Base-by-base conservation (phyloP, 1,140 invertebrate species). In the Cephus cinctus region DNA sequence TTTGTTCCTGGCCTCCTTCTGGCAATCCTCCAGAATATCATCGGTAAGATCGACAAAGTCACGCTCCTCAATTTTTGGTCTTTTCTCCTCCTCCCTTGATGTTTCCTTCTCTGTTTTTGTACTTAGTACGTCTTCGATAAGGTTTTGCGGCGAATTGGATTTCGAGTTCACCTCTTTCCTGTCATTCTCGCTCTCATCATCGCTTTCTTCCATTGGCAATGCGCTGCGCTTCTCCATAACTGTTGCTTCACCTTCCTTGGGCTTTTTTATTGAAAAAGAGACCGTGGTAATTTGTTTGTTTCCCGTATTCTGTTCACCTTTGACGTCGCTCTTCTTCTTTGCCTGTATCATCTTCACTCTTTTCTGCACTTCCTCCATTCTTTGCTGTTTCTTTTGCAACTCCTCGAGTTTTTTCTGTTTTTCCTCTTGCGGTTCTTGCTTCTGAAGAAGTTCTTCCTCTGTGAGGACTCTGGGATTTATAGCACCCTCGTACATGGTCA, bases 231-330 rank as follows among this genome's bases (percentile, higher is more conserved):
- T 88, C 21, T 87, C 81, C 20, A 81, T 80, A 4, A 87, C 76
- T 3, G 80, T 78, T 0, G 78, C 72, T 50, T 88, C 86, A 0
- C 82, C 81, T 45, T 88, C 86, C 69, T 90, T 90, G 0, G 84
- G 81, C 53, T 89, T 86, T 65, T 89, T 89, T 19, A 92, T 90
- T 0, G 88, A 90, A 65, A 91, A 92, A 43, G 86, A 86, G 4
- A 90, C 87, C 0, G 87, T 86, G 0, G 81, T 70, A 21, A 71
- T 63, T 47, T 68, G 67, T 42, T 71, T 69, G 6, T 22, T 49
- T 38, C 54, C 41, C n/a, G 56, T 48, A 23, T 46, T 47, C 32
- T 56, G 44, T 32, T 54, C 19, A 31, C 12, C 44, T 47, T 61
- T 68, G 2, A 52, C 45, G 30, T 73, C 67, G 0, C 48, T 35